Base-by-base conservation (phyloP, 2,113 vertebrate species). In the Xerus inauris region DNA sequence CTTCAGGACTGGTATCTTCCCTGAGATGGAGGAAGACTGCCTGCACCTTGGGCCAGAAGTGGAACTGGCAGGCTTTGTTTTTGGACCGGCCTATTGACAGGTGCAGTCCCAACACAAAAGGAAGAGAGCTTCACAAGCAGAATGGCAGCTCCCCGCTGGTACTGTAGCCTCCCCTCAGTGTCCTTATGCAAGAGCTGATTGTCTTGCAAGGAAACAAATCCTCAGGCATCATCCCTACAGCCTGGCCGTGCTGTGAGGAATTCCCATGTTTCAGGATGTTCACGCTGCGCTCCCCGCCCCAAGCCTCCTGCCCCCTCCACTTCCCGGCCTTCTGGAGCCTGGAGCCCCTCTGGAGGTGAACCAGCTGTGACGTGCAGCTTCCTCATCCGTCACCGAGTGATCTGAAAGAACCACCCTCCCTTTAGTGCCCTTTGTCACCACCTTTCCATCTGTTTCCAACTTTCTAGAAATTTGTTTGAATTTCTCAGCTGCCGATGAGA, bases 71-170 rank as follows among this genome's bases (percentile, higher is more conserved):
- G 17, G 6, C 49, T 81, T 76, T 69, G 45, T 49, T 57, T 87
- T 2, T 3, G 35, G 35, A 12, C 35, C 0, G 40, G 16, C 17
- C 49, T 24, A 9, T 3, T 6, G 10, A n/a, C 16, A 20, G n/a
- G 1, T 8, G 0, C 16, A 14, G 42, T 22, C 32, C 57, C 73
- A 81, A 80, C 47, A 67, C 65, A 40, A 32, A 14, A 35, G 0
- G 5, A 17, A 38, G 30, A 40, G 42, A 47, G 69, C 51, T 91
- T 72, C 10, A 11, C 42, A 2, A 8, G 13, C 32, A 83, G 20
- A 22, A 8, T 2, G 49, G 10, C 47, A 8, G 67, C 1, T 4
- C 24, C 14, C 0, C 35, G 1, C 38, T 2, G 10, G 38, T 0
- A 7, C 35, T 35, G 2, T 10, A 9, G 24, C 57, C 75, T 59